Conservation (phyloP, 2,888 invertebrate genomes). For the Periphyllus acericola region DNA sequence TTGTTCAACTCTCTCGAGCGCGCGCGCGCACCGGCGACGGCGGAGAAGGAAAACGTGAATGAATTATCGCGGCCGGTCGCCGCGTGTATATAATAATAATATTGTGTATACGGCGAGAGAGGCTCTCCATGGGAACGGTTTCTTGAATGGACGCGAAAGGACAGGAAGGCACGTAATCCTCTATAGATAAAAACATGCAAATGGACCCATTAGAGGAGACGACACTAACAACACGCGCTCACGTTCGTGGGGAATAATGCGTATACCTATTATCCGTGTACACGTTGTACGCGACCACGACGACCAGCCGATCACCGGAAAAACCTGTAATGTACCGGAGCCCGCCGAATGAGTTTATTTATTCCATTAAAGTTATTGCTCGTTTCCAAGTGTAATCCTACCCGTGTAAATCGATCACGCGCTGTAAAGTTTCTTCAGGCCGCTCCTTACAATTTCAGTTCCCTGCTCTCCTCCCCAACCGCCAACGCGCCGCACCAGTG, state of each 20-base stretch:
- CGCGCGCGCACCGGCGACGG: background rate
- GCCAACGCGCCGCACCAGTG: too few species aligned
- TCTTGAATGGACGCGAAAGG: slow-evolving; percentile 59
- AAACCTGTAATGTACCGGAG: slow-evolving; percentile 11
- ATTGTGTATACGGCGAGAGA: background rate
- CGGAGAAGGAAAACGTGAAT: slow-evolving; percentile 44
- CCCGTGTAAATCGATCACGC: background rate
- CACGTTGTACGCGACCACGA: background rate
- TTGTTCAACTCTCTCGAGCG: slow-evolving; percentile 59
- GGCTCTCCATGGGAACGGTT: slow-evolving; percentile 52
- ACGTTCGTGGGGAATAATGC: background rate
- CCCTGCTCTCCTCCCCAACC: too few species aligned
- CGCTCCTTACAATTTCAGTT: background rate
- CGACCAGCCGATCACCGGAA: slow-evolving; percentile 32
- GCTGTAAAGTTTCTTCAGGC: background rate
- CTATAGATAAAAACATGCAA: slow-evolving; percentile 56
- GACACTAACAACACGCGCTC: background rate
- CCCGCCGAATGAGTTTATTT: background rate
- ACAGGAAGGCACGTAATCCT: slow-evolving; percentile 61
- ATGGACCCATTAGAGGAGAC: slow-evolving; percentile 60
- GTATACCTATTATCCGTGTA: too few species aligned
- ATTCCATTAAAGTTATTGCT: slow-evolving; percentile 14
- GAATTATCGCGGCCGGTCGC: slow-evolving; percentile 48
- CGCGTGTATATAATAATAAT: slow-evolving; percentile 14
- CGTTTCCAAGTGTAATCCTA: background rate